phyloP scores from a whole-genome alignment of 2,888 invertebrate genomes.

The Protodeltote pygarga region DNA sequence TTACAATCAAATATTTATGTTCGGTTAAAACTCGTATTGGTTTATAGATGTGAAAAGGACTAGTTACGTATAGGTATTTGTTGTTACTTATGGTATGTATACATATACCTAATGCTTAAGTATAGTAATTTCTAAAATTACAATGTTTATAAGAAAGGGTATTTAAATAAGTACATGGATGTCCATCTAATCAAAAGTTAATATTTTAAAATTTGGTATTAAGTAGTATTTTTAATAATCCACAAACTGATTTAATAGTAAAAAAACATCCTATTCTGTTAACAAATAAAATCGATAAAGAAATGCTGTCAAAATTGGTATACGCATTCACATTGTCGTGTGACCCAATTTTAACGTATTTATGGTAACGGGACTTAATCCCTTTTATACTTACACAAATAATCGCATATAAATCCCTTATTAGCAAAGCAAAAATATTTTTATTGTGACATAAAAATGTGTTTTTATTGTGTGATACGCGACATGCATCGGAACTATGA shows the following conservation, averaged over 20 bases:
- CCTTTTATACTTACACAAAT: conserved; percentile 75
- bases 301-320: conserved; percentile 42
- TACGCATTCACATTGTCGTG: conserved; percentile 44
- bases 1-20: conserved; percentile 68
- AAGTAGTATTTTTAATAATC: no score
- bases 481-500: conserved; percentile 72
- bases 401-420: conserved; percentile 76
- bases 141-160: no score
- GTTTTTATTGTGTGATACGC: conserved; percentile 72
- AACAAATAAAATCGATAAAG: conserved; percentile 31
- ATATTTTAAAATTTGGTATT: no score
- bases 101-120: no score
- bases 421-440: conserved; percentile 65
- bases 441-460: conserved; percentile 72
- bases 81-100: no score
- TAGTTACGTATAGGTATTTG: no score
- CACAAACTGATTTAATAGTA: no score
- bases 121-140: no score
- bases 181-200: no score
- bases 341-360: conserved; percentile 62
- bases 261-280: conserved; percentile 18
- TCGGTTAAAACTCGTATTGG: conserved; percentile 56
- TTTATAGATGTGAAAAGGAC: conserved; percentile 34
- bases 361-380: conserved; percentile 72
- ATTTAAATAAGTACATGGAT: no score